phyloP scores from a whole-genome alignment of 2,888 invertebrate species.

The Drosophila monieri region DNA sequence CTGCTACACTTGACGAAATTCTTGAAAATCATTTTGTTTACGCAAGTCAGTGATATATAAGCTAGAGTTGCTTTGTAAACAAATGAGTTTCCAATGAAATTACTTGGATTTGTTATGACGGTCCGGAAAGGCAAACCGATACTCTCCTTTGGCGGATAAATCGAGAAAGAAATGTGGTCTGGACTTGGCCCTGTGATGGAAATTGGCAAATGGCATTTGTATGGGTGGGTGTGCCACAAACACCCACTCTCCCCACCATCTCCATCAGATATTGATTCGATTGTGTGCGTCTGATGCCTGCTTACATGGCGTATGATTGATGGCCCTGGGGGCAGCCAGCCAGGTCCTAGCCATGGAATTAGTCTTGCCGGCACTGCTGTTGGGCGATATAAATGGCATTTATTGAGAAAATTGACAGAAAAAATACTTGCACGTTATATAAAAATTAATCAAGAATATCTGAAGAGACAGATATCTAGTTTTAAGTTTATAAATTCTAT shows the following conservation, averaged over 20 bases:
- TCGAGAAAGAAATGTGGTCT: no score
- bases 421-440: constrained; percentile 74
- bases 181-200: constrained; percentile 51
- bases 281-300: constrained; percentile 45
- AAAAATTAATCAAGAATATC: constrained; percentile 58
- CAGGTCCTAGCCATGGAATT: constrained; percentile 54
- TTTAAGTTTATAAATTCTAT: not conserved
- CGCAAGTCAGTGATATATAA: constrained; percentile 13
- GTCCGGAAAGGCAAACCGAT: constrained; percentile 1
- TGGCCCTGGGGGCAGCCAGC: constrained; percentile 61
- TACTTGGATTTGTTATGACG: constrained; percentile 29
- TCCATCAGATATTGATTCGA: constrained; percentile 33
- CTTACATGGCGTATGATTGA: constrained; percentile 78
- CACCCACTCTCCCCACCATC: constrained; percentile 42
- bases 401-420: constrained; percentile 68
- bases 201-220: constrained; percentile 62
- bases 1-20: no score
- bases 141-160: no score
- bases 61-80: constrained; percentile 2
- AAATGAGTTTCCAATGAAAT: constrained; percentile 16
- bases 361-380: constrained; percentile 46
- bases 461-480: not conserved
- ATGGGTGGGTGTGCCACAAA: constrained; percentile 41
- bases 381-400: constrained; percentile 62
- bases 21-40: constrained; percentile 33